Evolutionary conservation across 2,797 vertebrate genomes (phyloP), one percentile per base, ranked within the genome.

Genomic region (Apogon talboti): DNA sequence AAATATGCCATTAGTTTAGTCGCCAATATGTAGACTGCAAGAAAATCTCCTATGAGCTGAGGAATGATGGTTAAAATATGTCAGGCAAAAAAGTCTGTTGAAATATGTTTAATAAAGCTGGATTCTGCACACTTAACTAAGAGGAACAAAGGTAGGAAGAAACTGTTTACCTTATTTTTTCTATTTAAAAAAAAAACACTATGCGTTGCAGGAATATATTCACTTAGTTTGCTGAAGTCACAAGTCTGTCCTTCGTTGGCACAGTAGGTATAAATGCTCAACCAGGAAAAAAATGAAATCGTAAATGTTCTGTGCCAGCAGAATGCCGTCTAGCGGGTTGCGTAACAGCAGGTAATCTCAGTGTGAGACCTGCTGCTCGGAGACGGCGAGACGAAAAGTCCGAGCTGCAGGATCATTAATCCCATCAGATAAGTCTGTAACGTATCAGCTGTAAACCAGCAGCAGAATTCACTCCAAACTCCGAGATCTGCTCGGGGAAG

Each of bases 271-370:
- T 44, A 76, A 48, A 69, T 15, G 16, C 57, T 56, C 30, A 21
- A 13, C 61, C 47, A 42, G 56, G 6, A 37, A 48, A 33, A 37
- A 57, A 14, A 67, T 53, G 24, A 30, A 11, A 2, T 15, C 7
- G 30, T 58, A 75, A 67, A 33, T 6, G 18, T 37, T 65, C 24
- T 18, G 54, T 74, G 69, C 64, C 64, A 74, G 45, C 63, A 68
- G 43, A 81, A 51, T 1, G 8, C 49, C 15, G 15, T 71, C 74
- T 62, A 33, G 46, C 7, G 2, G 43, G 62, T 82, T 79, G 48
- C 62, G 55, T 78, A 76, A 81, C 57, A 55, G 57, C 64, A 68
- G 54, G 35, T 54, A 60, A 74, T 81, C 64, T 78, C 60, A 50
- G 57, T 57, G 45, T 40, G 70, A 68, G 57, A 55, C 69, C 61